Evolutionary conservation across 2,888 invertebrate genomes (phyloP), one percentile per base, ranked within the genome.

Genomic region (Lagria hirta): DNA sequence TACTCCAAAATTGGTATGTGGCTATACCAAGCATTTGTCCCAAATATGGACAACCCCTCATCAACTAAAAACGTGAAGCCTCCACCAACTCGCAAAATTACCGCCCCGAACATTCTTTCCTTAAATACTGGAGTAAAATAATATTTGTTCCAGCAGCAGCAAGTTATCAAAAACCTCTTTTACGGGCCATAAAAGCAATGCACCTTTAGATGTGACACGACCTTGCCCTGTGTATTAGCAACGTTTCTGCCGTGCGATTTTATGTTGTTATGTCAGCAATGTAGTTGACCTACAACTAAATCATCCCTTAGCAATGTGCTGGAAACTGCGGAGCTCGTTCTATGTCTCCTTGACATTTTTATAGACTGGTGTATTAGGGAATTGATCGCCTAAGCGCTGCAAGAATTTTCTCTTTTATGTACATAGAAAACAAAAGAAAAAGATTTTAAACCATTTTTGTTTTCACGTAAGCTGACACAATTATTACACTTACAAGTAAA

Each of bases 221-320:
- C 7, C 18, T 18, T 41, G 41, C 33, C 32, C 6, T 29, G 30
- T 15, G 28, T 37, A 43, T 24, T 46, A 38, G 34, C 36, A 13
- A 7, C 40, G 16, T 34, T 26, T 48, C 37, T 43, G 43, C 32
- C 20, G 20, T 23, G 11, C 15, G 34, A 38, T 48, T 48, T 43
- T 43, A 43, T 43, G 28, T 40, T 40, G 48, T n/a, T n/a, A n/a
- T n/a, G n/a, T 43, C 48, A 48, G 48, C 48, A 43, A 8, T 38
- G 38, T 24, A 33, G 18, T 16, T 6, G 10, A 10, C 33, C 28
- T 44, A 17, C 28, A 34, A 12, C 13, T 43, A 43, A 43, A 43
- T 43, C 43, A 43, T 43, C n/a, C n/a, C n/a, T n/a, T n/a, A n/a
- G n/a, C n/a, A n/a, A n/a, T n/a, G n/a, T n/a, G n/a, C n/a, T 29